phyloP scores from a whole-genome alignment of 2,888 invertebrate species.

The Microctonus hyperodae region DNA sequence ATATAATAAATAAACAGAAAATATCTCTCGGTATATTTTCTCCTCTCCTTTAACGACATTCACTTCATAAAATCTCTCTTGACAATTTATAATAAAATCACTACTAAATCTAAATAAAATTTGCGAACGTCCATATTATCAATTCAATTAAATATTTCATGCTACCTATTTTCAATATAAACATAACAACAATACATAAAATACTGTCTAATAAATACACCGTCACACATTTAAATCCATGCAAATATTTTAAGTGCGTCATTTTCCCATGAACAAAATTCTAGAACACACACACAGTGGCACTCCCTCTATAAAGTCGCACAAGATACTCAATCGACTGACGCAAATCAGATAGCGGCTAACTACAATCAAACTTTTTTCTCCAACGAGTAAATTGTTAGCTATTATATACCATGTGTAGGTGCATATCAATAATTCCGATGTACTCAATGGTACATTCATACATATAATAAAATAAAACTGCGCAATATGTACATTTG shows the following conservation, averaged over 20 bases:
- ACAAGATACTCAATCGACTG: constrained; percentile 19
- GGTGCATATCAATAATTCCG: constrained; percentile 47
- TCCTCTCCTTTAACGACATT: too few species aligned
- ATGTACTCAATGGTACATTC: constrained; percentile 43
- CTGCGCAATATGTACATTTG: constrained; percentile 25
- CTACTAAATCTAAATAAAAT: not conserved
- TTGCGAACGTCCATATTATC: not conserved
- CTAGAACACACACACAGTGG: constrained; percentile 43
- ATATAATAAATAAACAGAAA: too few species aligned
- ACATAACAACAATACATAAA: not conserved
- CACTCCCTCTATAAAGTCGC: constrained; percentile 30
- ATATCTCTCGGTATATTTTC: too few species aligned
- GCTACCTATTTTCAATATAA: not conserved
- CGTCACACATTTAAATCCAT: not conserved
- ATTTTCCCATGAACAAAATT: constrained; percentile 28
- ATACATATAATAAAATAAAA: constrained; percentile 2
- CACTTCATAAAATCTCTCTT: not conserved
- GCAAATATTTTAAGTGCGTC: constrained; percentile 12
- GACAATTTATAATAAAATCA: not conserved
- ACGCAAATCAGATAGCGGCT: constrained; percentile 54
- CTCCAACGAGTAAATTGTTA: constrained; percentile 52
- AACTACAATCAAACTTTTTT: constrained; percentile 52
- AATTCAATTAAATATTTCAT: not conserved
- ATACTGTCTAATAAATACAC: not conserved
- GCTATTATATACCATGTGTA: constrained; percentile 46